Evolutionary conservation across 2,888 invertebrate species (phyloP).

Genomic region (Resseliella maxima): DNA sequence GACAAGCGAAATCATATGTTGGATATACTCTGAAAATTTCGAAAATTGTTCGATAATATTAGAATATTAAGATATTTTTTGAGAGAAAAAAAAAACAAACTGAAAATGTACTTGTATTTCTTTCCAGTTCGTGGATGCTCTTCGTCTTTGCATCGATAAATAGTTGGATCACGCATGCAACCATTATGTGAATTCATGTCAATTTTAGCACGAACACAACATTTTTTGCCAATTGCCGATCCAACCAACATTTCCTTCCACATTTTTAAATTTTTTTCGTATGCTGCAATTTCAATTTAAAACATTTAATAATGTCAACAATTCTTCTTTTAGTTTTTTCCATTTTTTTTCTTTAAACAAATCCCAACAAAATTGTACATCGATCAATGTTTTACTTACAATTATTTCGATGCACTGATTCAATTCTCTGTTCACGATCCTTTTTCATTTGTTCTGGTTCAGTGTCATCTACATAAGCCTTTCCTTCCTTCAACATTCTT

Average conservation of each 20-base stretch:
- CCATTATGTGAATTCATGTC: constrained; percentile 97
- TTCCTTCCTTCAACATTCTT: constrained; percentile 85
- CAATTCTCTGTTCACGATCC: constrained; percentile 88
- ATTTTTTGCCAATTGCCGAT: constrained; percentile 80
- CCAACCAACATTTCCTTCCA: constrained; percentile 98
- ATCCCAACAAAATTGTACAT: no score
- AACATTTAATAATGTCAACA: neutral
- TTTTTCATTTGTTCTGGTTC: constrained; percentile 94
- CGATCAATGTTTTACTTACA: no score
- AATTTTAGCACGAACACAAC: constrained; percentile 96
- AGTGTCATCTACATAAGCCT: constrained; percentile 97
- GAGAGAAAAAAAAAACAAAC: constrained; percentile 51
- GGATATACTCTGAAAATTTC: constrained; percentile 88
- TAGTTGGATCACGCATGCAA: constrained; percentile 97
- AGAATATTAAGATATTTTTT: constrained; percentile 54
- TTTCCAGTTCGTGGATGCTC: constrained; percentile 92
- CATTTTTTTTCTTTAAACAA: neutral
- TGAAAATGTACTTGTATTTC: constrained; percentile 83
- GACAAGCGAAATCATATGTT: constrained; percentile 99
- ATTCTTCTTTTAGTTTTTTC: no score
- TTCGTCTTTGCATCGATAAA: constrained; percentile 97
- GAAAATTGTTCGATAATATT: neutral
- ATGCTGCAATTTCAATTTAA: constrained; percentile 69
- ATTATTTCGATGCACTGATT: constrained; percentile 87
- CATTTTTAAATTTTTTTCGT: constrained; percentile 84